Evolutionary conservation across 2,113 vertebrate genomes (phyloP), one percentile per base, ranked within the genome.

Genomic region (Ursus arctos): DNA sequence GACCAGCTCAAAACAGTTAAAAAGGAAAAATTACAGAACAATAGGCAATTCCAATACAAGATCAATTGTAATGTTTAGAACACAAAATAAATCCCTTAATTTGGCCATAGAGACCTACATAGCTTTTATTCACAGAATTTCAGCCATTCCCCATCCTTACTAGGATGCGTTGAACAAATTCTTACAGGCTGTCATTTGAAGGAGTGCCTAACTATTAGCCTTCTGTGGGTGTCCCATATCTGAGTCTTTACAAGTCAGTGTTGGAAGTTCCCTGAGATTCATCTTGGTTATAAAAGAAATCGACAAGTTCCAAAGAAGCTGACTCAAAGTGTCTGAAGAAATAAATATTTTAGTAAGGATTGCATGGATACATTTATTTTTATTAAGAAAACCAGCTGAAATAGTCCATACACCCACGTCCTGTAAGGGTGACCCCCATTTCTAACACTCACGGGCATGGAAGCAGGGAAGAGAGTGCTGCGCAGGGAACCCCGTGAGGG

Each of bases 231-330:
- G 4, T 7, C 15, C 36, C 19, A 16, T 13, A 16, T 59, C 49
- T 69, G 21, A 31, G 59, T 49, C 40, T 84, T 83, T 77, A 36
- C 22, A 77, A 88, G 88, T 89, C 22, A 88, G 24, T 74, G 79
- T 67, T 71, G 33, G 33, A 71, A 80, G 55, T 88, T 92, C 88
- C 22, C 40, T 92, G 85, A 79, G 40, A 65, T 49, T 86, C 26
- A 51, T 59, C 81, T 80, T 91, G 61, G 72, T 31, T 81, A 43
- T 88, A 82, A 92, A 88, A 80, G 63, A 74, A 88, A 88, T 82
- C 1, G 8, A 2, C 71, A 81, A 14, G 19, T 82, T 74, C 40
- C n/a, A 92, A 55, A 22, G 49, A 26, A 11, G 6, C 74, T 72
- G 80, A 88, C 8, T 71, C 13, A 36, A 84, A 71, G 24, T 53